Evolutionary conservation across 2,888 invertebrate species (phyloP), one percentile per base, ranked within the genome.

Genomic region (Pinctada fucata): DNA sequence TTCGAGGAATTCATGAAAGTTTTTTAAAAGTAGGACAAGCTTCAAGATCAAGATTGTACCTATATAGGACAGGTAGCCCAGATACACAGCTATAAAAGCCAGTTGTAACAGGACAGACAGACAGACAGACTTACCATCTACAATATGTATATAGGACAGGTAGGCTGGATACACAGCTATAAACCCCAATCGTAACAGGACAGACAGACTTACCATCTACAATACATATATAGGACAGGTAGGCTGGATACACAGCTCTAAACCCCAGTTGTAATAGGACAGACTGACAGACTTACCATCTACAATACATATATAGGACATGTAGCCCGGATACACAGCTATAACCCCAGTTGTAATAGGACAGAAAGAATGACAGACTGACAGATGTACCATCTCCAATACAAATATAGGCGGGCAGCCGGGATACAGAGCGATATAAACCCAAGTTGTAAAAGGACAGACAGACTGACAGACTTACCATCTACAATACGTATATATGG

Each of bases 151-250:
- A 75, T 87, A 89, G 6, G 88, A 86, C 79, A 85, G 82, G 83
- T 87, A 87, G 71, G 85, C 84, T 16, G 89, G 88, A 75, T 87
- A 88, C 16, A 86, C 83, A 6, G 86, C 86, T 58, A 89, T 86
- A 50, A 89, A 31, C 31, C 31, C 31, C 31, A 31, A 1, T 31
- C 1, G 31, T 31, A 31, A 31, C 31, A 31, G 31, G 31, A 31
- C 31, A 31, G 31, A 31, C 31, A 31, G 31, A 31, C 31, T 31
- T 76, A 31, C 31, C 31, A 31, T 31, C 31, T 31, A 31, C 31
- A 31, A 31, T 31, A 31, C 31, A 31, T 58, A 88, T 83, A 75
- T 87, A 89, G 6, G 88, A 86, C 79, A 85, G 82, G 83, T 87
- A 87, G 71, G 85, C 84, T 16, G 89, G 88, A 75, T 87, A 88